These are phyloP conservation scores for Drosophila malerkotliana DNA, from an alignment of 1,140 invertebrate species.

Conservation along the genomic window DNA sequence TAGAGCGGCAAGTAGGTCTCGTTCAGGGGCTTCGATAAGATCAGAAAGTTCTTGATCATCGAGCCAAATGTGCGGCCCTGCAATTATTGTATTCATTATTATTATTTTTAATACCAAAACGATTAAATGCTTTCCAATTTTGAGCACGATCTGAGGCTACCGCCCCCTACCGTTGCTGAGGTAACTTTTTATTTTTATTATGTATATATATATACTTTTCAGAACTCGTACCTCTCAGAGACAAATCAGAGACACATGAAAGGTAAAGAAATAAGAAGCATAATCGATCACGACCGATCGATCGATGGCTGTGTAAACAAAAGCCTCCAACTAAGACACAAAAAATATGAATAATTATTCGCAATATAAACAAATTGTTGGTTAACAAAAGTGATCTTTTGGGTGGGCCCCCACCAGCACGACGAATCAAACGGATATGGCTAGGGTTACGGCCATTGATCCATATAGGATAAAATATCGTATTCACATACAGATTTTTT, in stretches of 20 bases:
- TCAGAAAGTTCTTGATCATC: conserved; percentile 89
- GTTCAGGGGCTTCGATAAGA: conserved; percentile 87
- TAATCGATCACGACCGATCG: conserved; percentile 79
- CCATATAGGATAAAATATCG: background rate
- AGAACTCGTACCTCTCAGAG: background rate
- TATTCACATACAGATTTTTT: conserved; percentile 9
- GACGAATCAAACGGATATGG: background rate
- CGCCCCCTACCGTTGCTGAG: background rate
- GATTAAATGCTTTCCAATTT: conserved; percentile 34
- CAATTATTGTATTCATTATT: conserved; percentile 42
- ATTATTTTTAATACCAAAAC: conserved; percentile 19
- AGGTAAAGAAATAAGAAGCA: conserved; percentile 20
- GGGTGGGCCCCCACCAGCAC: conserved; percentile 12
- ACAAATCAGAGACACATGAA: conserved; percentile 6
- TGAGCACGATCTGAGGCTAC: conserved; percentile 21
- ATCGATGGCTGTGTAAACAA: conserved; percentile 47
- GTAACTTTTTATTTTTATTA: conserved; percentile 5
- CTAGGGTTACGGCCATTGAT: background rate
- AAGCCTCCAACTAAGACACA: conserved; percentile 37
- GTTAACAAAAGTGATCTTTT: conserved; percentile 22
- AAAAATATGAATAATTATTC: conserved; percentile 64
- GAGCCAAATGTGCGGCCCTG: conserved; percentile 91
- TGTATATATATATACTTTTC: background rate
- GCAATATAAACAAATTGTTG: conserved; percentile 40
- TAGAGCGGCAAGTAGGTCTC: conserved; percentile 89